These are phyloP conservation scores for Lepisosteus osseus DNA, from an alignment of 2,113 vertebrate genomes.

Conservation along the genomic window DNA sequence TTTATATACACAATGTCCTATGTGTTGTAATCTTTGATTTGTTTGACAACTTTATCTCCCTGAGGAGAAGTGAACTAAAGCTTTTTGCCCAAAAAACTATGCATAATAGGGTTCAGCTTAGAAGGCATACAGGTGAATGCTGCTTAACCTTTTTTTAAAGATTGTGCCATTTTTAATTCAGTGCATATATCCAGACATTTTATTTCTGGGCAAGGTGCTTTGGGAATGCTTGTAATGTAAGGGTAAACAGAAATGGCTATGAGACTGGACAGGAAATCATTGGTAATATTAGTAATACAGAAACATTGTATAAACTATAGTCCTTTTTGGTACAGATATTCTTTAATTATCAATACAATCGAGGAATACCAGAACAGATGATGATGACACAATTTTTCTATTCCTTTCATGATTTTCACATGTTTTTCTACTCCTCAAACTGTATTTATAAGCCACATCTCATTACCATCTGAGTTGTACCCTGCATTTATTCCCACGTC, in stretches of 20 bases:
- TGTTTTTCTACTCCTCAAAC: no score
- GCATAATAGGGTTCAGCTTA: slow-evolving; percentile 20
- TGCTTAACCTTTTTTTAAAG: slow-evolving; percentile 26
- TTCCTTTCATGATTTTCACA: no score
- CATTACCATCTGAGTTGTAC: not conserved
- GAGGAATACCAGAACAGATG: no score
- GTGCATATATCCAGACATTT: not conserved
- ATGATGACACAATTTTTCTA: no score
- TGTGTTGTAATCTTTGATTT: slow-evolving; percentile 19
- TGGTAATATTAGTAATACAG: no score
- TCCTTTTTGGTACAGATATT: no score
- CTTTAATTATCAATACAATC: no score
- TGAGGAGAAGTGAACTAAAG: slow-evolving; percentile 33
- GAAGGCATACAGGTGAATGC: slow-evolving; percentile 49
- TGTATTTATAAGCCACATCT: no score
- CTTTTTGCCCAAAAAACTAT: slow-evolving; percentile 14
- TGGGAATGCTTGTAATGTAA: slow-evolving; percentile 8
- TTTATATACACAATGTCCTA: no score
- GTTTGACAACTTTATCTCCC: slow-evolving; percentile 36
- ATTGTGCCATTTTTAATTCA: slow-evolving; percentile 15
- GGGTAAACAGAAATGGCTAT: not conserved
- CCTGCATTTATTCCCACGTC: not conserved
- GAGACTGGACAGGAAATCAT: not conserved
- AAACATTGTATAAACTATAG: no score
- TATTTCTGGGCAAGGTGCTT: slow-evolving; percentile 19